A percentile compares a stretch with the other conserved stretches of the same genome.
phyloP scores from a whole-genome alignment of 2,113 vertebrate species.

The Megaleporinus macrocephalus region DNA sequence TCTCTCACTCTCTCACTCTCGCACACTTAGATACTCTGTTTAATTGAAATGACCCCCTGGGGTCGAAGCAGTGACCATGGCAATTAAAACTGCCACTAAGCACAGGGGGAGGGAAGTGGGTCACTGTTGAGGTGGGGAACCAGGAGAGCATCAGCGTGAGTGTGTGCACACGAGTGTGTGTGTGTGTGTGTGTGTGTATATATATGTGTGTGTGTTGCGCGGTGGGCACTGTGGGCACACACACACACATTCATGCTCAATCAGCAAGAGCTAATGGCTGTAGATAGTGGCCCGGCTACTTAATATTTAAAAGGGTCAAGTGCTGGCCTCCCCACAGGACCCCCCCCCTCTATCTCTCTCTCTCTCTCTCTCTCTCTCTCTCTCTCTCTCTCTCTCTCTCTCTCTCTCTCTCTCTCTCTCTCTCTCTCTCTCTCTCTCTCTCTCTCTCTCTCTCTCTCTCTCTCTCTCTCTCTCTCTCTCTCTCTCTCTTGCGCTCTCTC shows the following conservation, averaged over 20 bases:
- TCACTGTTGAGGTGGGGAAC: constrained; percentile 25
- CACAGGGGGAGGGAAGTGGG: constrained; percentile 26
- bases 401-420: background rate
- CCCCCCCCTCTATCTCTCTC: no score
- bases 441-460: background rate
- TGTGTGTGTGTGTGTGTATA: constrained; percentile 32
- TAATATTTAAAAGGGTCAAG: constrained; percentile 59
- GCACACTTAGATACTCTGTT: constrained; percentile 37
- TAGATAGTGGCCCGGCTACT: constrained; percentile 40
- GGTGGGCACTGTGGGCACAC: background rate
- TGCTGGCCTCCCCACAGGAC: constrained; percentile 11
- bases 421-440: constrained; percentile 14
- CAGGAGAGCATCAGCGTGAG: constrained; percentile 29
- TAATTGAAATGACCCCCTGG: constrained; percentile 55
- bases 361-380: constrained; percentile 3
- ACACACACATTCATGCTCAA: constrained; percentile 33
- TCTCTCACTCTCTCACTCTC: background rate
- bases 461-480: constrained; percentile 11
- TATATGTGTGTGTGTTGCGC: constrained; percentile 22
- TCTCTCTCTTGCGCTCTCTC: background rate
- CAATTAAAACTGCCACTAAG: constrained; percentile 67
- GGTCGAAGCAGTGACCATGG: constrained; percentile 50
- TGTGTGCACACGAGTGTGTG: constrained; percentile 22
- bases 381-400: constrained; percentile 6
- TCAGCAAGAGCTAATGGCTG: constrained; percentile 48